Evolutionary conservation across 2,888 invertebrate species (phyloP).

Genomic region (Idaea straminata): DNA sequence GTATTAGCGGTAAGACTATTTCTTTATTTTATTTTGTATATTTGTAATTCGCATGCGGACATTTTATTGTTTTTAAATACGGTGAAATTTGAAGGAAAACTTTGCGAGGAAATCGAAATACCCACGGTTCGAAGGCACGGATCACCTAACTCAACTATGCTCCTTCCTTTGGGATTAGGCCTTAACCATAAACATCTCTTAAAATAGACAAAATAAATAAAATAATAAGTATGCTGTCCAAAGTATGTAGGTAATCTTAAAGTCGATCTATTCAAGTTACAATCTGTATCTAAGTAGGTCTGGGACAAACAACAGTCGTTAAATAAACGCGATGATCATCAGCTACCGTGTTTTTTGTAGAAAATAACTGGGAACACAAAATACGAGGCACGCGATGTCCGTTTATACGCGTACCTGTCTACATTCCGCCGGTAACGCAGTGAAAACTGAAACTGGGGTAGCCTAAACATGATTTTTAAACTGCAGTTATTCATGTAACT

Average conservation of each 20-base stretch:
- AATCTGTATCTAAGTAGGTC: not conserved
- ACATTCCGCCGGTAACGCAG: slow-evolving; percentile 6
- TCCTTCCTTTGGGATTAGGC: no score
- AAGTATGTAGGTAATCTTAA: not conserved
- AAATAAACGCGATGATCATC: not conserved
- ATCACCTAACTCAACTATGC: no score
- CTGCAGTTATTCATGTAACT: not conserved
- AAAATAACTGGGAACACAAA: slow-evolving; percentile 22
- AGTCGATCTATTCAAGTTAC: not conserved
- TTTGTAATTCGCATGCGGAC: not conserved
- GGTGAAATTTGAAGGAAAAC: no score
- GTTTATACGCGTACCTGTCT: slow-evolving; percentile 16
- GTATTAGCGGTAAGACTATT: slow-evolving; percentile 19
- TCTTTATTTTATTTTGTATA: not conserved
- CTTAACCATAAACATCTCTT: no score
- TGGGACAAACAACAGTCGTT: not conserved
- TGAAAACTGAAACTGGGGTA: slow-evolving; percentile 16
- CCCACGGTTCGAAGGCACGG: no score
- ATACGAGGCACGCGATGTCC: slow-evolving; percentile 21
- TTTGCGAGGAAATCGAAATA: no score
- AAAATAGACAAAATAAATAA: not conserved
- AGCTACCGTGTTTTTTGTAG: slow-evolving; percentile 13
- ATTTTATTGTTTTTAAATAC: not conserved
- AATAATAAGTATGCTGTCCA: not conserved
- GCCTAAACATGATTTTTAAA: slow-evolving; percentile 9